A percentile compares a stretch with the other conserved stretches of the same genome.
These are phyloP conservation scores for Drosophila falleni DNA, from an alignment of 2,888 invertebrate genomes.

Conservation along the genomic window DNA sequence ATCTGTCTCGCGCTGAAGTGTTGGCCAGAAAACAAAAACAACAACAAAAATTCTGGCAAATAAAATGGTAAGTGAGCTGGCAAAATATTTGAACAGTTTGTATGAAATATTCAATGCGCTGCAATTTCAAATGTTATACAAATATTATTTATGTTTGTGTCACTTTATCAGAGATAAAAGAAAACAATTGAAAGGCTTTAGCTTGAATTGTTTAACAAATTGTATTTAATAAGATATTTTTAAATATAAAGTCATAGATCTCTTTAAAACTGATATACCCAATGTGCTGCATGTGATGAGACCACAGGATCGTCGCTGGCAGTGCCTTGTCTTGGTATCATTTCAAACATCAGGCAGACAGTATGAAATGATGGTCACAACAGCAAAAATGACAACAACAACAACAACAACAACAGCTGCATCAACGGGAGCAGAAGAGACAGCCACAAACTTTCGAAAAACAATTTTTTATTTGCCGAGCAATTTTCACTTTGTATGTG, in stretches of 20 bases:
- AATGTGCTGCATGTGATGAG: constrained; percentile 20
- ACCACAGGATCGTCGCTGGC: constrained; percentile 30
- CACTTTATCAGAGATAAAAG: neutral
- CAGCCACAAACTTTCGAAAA: constrained; percentile 69
- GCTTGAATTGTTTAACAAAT: no score
- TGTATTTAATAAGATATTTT: no score
- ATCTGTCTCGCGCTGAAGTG: constrained; percentile 76
- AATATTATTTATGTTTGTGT: neutral
- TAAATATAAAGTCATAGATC: neutral
- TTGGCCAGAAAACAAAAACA: constrained; percentile 47
- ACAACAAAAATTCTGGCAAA: constrained; percentile 16
- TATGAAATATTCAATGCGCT: constrained; percentile 37
- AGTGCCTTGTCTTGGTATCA: constrained; percentile 60
- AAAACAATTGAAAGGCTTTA: no score
- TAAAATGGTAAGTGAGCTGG: constrained; percentile 59
- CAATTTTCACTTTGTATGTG: constrained; percentile 69
- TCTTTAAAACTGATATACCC: constrained; percentile 9
- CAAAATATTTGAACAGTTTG: constrained; percentile 44
- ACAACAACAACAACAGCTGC: constrained; percentile 23
- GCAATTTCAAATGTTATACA: neutral
- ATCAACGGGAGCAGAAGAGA: constrained; percentile 20
- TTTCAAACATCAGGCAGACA: constrained; percentile 63
- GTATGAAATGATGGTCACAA: constrained; percentile 63
- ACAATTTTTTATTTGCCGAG: constrained; percentile 66
- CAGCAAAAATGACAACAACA: constrained; percentile 33